Conservation (phyloP, 2,888 invertebrate genomes). For the Cataglyphis albicans region DNA sequence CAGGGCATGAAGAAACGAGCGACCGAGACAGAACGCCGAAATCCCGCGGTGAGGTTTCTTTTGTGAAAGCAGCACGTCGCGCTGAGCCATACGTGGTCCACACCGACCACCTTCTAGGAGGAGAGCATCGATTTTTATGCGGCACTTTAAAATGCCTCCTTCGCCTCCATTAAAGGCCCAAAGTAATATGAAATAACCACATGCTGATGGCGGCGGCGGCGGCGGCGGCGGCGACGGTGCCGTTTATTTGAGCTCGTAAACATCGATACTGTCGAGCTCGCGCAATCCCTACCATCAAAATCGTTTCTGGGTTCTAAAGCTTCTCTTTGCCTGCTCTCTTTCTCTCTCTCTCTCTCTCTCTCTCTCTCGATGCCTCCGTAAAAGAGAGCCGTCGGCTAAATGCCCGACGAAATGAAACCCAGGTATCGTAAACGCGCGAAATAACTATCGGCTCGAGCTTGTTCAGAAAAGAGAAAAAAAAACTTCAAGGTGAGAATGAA, state of each 20-base stretch:
- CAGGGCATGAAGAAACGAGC: conserved; percentile 37
- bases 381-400: conserved; percentile 69
- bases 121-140: conserved; percentile 80
- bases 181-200: conserved; percentile 84
- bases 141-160: conserved; percentile 80
- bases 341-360: conserved; percentile 11
- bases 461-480: conserved; percentile 48
- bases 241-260: conserved; percentile 84
- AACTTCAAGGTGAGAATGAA: conserved; percentile 57
- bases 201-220: conserved; percentile 70
- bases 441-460: conserved; percentile 75
- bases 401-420: conserved; percentile 75
- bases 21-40: conserved; percentile 62
- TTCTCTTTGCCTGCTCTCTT: conserved; percentile 40
- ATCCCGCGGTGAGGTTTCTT: conserved; percentile 75
- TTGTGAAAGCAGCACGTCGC: conserved; percentile 55
- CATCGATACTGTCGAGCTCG: conserved; percentile 78
- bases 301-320: conserved; percentile 37
- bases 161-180: conserved; percentile 78
- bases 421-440: conserved; percentile 81
- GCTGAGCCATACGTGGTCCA: conserved; percentile 30
- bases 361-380: conserved; percentile 8
- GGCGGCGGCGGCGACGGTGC: conserved; percentile 75
- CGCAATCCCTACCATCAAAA: conserved; percentile 38
- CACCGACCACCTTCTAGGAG: conserved; percentile 71